These are phyloP conservation scores for Diachrysia chrysitis DNA, from an alignment of 2,888 invertebrate species.

Conservation along the genomic window DNA sequence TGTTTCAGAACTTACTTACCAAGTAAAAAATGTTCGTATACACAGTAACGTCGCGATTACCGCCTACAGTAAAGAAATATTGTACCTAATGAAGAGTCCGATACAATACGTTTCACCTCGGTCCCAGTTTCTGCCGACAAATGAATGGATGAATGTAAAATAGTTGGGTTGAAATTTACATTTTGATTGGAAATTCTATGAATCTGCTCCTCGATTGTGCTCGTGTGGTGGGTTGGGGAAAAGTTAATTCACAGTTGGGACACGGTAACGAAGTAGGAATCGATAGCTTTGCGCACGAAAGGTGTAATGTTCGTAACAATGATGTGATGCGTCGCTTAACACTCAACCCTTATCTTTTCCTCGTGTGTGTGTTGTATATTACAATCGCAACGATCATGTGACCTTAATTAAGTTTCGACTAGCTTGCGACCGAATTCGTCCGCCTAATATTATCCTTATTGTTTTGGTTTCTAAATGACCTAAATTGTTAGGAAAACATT, in stretches of 20 bases:
- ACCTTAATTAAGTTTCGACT: constrained; percentile 14
- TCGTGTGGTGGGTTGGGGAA: constrained; percentile 59
- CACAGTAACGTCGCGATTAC: constrained; percentile 41
- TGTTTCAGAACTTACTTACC: constrained; percentile 67
- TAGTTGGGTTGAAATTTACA: constrained; percentile 76
- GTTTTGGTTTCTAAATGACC: not conserved
- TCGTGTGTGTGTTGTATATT: constrained; percentile 19
- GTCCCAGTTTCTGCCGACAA: constrained; percentile 43
- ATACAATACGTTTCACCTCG: constrained; percentile 55
- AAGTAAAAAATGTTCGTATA: constrained; percentile 60
- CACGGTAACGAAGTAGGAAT: constrained; percentile 56
- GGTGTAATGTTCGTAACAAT: constrained; percentile 50
- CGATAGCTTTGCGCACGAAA: constrained; percentile 49
- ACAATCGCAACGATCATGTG: constrained; percentile 6
- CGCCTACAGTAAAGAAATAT: constrained; percentile 38
- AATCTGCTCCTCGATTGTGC: constrained; percentile 66
- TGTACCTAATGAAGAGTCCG: constrained; percentile 38
- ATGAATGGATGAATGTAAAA: constrained; percentile 69
- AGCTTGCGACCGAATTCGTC: not conserved
- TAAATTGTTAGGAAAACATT: not conserved
- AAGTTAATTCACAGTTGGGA: constrained; percentile 70
- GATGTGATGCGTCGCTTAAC: constrained; percentile 23
- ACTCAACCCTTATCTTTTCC: constrained; percentile 24
- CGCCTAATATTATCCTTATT: not conserved
- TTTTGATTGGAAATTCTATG: constrained; percentile 82